Evolutionary conservation across 1,140 invertebrate species (phyloP).

Genomic region (Drosophila sechellia): DNA sequence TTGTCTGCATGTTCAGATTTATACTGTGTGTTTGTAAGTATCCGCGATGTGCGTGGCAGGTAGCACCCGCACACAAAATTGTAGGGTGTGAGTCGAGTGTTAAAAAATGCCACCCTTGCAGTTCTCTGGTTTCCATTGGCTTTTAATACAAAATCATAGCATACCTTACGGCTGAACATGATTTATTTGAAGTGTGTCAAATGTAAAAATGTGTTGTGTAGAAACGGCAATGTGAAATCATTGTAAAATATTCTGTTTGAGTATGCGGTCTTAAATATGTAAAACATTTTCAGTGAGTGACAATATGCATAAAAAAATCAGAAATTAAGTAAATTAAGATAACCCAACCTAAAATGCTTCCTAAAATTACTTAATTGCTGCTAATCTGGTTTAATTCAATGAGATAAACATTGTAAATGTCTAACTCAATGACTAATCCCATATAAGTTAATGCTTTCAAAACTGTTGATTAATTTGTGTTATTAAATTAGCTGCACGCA

Average conservation of each 20-base stretch:
- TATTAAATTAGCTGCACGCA: slow-evolving; percentile 9
- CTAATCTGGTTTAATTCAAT: background rate
- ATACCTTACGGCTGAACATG: slow-evolving; percentile 18
- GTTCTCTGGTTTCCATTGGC: background rate
- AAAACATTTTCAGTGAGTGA: background rate
- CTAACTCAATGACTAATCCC: slow-evolving; percentile 2
- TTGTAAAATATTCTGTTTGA: background rate
- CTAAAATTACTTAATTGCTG: background rate
- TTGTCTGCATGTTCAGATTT: no score
- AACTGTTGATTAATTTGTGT: background rate
- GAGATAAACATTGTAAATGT: background rate
- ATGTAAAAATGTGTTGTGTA: background rate
- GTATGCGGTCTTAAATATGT: no score
- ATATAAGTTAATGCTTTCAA: background rate
- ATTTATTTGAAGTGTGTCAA: background rate
- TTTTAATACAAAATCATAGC: slow-evolving; percentile 1
- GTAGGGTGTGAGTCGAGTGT: no score
- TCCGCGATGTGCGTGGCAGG: no score
- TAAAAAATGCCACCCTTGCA: no score
- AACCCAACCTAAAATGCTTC: background rate
- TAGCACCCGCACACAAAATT: no score
- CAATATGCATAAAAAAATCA: background rate
- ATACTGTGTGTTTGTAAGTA: no score
- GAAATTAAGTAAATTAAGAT: background rate
- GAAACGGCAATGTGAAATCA: background rate